A percentile compares a stretch with the other conserved stretches of the same genome.
phyloP scores from a whole-genome alignment of 2,888 invertebrate genomes.

The Acheta domesticus region DNA sequence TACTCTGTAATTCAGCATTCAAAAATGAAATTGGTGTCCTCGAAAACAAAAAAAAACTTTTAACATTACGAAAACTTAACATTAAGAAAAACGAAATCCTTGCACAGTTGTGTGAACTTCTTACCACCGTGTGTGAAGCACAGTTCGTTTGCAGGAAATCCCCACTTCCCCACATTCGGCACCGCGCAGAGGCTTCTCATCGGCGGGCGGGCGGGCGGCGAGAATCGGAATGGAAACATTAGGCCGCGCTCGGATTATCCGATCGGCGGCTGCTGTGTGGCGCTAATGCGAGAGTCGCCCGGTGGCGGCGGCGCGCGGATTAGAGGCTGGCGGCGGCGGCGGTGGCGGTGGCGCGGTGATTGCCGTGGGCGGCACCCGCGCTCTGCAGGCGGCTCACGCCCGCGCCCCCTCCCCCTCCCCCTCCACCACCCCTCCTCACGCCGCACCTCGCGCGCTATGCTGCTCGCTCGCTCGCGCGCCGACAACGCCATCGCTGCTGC shows the following conservation, averaged over 20 bases:
- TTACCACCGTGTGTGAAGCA: too few species aligned
- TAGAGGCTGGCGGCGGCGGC: not conserved
- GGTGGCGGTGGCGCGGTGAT: not conserved
- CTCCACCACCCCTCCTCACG: not conserved
- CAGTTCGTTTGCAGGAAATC: too few species aligned
- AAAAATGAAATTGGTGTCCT: too few species aligned
- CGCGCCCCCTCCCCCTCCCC: not conserved
- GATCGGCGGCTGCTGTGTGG: not conserved
- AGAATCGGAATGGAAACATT: slow-evolving; percentile 10
- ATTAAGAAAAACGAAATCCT: too few species aligned
- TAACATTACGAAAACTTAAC: too few species aligned
- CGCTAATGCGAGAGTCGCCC: not conserved
- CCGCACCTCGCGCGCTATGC: not conserved
- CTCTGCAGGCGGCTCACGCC: not conserved
- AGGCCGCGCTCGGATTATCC: not conserved
- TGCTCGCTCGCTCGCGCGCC: not conserved
- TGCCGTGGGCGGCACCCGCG: not conserved
- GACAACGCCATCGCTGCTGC: not conserved
- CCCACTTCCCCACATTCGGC: too few species aligned
- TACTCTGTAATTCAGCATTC: too few species aligned
- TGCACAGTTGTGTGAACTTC: too few species aligned
- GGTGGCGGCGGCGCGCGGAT: not conserved
- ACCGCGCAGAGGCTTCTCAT: not conserved
- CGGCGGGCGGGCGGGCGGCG: not conserved
- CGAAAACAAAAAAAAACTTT: too few species aligned